Percentiles rank a stretch among this genome's conserved stretches.
Evolutionary conservation across 2,113 vertebrate species (phyloP).

Genomic region (Engystomops pustulosus): DNA sequence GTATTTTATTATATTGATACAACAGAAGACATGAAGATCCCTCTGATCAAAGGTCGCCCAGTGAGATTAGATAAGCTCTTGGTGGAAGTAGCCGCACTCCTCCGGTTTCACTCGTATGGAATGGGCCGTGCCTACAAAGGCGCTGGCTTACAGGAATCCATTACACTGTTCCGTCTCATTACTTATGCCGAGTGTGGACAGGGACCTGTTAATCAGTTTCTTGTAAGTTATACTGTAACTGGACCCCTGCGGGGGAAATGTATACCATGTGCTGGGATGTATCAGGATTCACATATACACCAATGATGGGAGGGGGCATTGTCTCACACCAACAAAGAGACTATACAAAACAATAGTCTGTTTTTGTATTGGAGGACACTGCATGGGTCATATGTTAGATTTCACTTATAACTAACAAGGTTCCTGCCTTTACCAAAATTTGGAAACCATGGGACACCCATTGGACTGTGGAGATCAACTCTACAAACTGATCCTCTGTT

Average conservation of each 20-base stretch:
- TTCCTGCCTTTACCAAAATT: no score
- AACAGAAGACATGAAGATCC: not conserved
- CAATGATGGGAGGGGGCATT: not conserved
- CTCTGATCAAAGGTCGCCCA: not conserved
- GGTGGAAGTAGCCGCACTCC: not conserved
- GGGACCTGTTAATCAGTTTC: conserved; percentile 48
- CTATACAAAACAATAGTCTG: no score
- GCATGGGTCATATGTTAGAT: no score
- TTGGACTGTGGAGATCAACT: no score
- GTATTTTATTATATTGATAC: no score
- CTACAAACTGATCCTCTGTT: no score
- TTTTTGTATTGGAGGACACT: no score
- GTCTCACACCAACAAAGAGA: not conserved
- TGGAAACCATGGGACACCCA: no score
- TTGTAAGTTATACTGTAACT: conserved; percentile 47
- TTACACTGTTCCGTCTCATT: conserved; percentile 50
- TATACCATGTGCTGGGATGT: not conserved
- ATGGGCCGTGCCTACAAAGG: conserved; percentile 1
- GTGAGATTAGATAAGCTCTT: conserved; percentile 34
- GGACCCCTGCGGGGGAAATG: conserved; percentile 28
- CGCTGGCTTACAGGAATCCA: conserved; percentile 16
- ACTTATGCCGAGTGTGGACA: conserved; percentile 35
- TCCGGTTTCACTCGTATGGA: conserved; percentile 40
- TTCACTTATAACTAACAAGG: no score
- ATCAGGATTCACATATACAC: conserved; percentile 32